Conservation (phyloP, 1,140 invertebrate genomes). For the Neodiprion lecontei region DNA sequence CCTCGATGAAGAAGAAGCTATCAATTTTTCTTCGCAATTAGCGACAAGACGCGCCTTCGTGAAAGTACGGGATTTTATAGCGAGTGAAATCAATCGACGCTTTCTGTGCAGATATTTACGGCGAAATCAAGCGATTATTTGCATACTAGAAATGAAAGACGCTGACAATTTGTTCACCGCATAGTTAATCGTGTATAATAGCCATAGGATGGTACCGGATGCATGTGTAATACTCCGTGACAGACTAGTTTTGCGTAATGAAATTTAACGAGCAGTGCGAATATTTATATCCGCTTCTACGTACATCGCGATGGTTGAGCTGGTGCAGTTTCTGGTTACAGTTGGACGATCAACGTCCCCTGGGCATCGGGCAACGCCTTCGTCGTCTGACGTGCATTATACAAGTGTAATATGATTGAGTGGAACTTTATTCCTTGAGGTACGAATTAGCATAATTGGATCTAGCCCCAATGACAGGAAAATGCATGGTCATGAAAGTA, state of each 20-base stretch:
- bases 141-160: too few relatives aligned
- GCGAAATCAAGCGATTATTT: too few relatives aligned
- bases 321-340: not conserved
- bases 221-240: not conserved
- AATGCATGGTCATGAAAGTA: not conserved
- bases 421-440: not conserved
- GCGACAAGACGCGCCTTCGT: too few relatives aligned
- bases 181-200: too few relatives aligned
- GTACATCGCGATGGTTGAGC: too few relatives aligned
- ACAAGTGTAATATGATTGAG: not conserved
- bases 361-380: not conserved
- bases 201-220: too few relatives aligned
- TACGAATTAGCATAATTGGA: not conserved
- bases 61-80: too few relatives aligned
- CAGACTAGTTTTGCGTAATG: not conserved
- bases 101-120: too few relatives aligned
- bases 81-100: too few relatives aligned
- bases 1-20: too few relatives aligned
- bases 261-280: not conserved
- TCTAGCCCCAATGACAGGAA: not conserved
- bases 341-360: not conserved
- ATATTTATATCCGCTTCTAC: not conserved
- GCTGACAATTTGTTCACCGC: too few relatives aligned
- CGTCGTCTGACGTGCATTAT: not conserved
- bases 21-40: too few relatives aligned